Base-by-base conservation (phyloP, 2,113 vertebrate species). In the Salminus brasiliensis region DNA sequence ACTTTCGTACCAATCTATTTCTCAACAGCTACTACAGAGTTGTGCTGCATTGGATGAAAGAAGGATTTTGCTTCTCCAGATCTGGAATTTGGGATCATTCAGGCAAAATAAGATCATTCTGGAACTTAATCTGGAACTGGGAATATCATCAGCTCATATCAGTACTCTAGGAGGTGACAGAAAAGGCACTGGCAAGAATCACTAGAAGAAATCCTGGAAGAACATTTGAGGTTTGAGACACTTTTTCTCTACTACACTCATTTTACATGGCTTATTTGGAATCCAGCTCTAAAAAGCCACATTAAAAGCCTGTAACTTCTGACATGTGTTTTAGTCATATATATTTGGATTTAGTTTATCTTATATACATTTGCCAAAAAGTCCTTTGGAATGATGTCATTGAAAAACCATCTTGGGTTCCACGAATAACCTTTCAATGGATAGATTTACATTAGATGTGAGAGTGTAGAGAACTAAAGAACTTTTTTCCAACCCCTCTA, bases 1-100 rank as follows among this genome's bases (percentile, higher is more conserved):
- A 89, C 88, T 91, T 89, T 88, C 83, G 86, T 87, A 91, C 87
- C 87, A 90, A 84, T 88, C 84, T 83, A 88, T 88, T 91, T 90
- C 89, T 86, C 82, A 92, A 91, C 91, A 92, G 89, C 89, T 88
- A 92, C 90, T 91, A 86, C 86, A 85, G 80, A 82, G 78, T 80
- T 78, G 72, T 84, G 84, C 75, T 85, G 45, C 76, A 88, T 83
- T 83, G 84, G 86, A 86, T 88, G 84, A 74, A 60, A 69, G 52
- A 62, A 83, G 78, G 43, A 63, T 70, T 74, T 68, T 16, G 45
- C 59, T 79, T 69, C 49, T 55, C 45, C 32, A 49, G 53, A 63
- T 52, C 34, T 55, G 68, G 43, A 79, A 32, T 47, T 78, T 68
- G n/a, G 79, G 65, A 84, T 78, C 74, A 78, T 74, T 7, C 18